Evolutionary conservation across 2,888 invertebrate genomes (phyloP).

Genomic region (Metopia argyrocephala): DNA sequence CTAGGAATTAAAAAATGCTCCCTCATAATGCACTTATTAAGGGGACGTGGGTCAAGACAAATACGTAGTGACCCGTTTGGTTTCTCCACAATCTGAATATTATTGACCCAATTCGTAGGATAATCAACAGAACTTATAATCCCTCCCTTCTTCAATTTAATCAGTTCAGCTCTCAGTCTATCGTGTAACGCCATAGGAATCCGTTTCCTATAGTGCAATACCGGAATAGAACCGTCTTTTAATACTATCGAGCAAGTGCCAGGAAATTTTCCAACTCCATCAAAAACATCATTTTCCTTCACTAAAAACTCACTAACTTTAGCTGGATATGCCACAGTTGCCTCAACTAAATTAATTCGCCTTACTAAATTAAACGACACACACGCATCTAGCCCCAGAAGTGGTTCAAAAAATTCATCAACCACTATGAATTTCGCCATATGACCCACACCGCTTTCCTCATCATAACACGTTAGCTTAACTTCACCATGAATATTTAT

Average conservation of each 20-base stretch:
- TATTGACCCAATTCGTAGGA: no score
- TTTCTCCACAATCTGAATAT: conserved; percentile 52
- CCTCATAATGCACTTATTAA: conserved; percentile 7
- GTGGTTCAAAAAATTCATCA: conserved; percentile 31
- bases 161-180: no score
- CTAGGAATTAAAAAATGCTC: no score
- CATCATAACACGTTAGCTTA: conserved; percentile 8
- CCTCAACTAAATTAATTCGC: conserved; percentile 27
- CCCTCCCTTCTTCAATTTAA: not conserved
- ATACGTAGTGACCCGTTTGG: conserved; percentile 30
- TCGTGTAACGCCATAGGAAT: no score
- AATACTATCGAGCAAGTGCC: no score
- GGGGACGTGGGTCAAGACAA: conserved; percentile 49
- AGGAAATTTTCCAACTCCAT: no score
- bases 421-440: conserved; percentile 36
- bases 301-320: not conserved
- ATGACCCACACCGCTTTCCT: not conserved
- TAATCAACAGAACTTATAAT: not conserved
- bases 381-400: conserved; percentile 28
- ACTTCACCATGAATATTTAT: conserved; percentile 31
- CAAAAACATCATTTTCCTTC: not conserved
- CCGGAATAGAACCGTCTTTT: no score
- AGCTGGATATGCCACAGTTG: not conserved
- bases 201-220: no score
- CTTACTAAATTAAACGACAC: conserved; percentile 15